Base-by-base conservation (phyloP, 1,140 invertebrate genomes). In the Brachionus plicatilis region DNA sequence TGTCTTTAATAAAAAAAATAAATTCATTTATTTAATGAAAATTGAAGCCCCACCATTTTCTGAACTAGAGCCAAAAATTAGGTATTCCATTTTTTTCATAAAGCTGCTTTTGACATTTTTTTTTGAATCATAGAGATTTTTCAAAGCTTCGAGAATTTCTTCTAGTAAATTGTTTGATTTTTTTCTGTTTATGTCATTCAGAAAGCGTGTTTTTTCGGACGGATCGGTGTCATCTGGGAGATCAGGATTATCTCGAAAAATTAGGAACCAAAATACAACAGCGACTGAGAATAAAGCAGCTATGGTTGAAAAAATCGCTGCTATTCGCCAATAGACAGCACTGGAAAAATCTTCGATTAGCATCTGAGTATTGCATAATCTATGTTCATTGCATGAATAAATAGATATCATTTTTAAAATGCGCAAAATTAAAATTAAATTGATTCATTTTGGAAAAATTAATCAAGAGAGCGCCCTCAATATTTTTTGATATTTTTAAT, bases 1-100 rank as follows among this genome's bases (percentile, higher is more conserved):
- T 29, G 11, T 37, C 72, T 50, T 33, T 0, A 27, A 68, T 33
- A 68, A 33, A 14, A 8, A 8, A 33, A 14, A 37, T 6, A 12
- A 33, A 37, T 24, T 33, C 12, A 41, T 68, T 68, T 37, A 14
- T 11, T 68, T n/a, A 41, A 17, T 33, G n/a, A 33, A 29, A 29
- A 29, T 33, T 33, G 24, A 5, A 68, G 27, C 3, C 14, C 6
- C n/a, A 43, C 68, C 33, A 43, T 43, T 72, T 72, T 72, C 68
- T 12, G 33, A 43, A 20, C 68, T 72, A 11, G 68, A 72, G 43
- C 68, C 68, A 72, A 72, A 72, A 20, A 72, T 41, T 45, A 72
- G 43, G 24, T 72, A 72, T 72, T 72, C 68, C 68, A 72, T 72
- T 72, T 72, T 72, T 43, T 41, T 72, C 68, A 72, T 72, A 41